phyloP scores from a whole-genome alignment of 2,888 invertebrate species.

The Cyclophora albipunctata region DNA sequence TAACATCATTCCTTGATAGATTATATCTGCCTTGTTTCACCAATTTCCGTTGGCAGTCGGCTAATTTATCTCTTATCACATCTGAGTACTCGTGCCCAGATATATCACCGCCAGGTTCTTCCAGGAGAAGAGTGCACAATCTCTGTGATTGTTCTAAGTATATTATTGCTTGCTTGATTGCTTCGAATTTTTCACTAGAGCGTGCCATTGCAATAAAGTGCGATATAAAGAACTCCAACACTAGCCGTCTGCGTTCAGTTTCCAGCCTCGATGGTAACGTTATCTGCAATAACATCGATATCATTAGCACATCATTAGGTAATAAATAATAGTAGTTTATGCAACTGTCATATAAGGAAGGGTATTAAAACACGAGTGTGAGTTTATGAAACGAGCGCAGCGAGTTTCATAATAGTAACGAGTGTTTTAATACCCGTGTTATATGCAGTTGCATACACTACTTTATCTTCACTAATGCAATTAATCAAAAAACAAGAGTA shows the following conservation, averaged over 20 bases:
- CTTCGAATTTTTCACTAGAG: constrained; percentile 77
- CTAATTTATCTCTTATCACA: constrained; percentile 70
- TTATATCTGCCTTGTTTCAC: constrained; percentile 56
- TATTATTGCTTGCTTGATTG: constrained; percentile 76
- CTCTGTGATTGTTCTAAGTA: constrained; percentile 83
- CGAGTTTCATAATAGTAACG: too few relatives aligned
- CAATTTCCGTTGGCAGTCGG: constrained; percentile 59
- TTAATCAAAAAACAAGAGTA: too few relatives aligned
- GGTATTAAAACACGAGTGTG: too few relatives aligned
- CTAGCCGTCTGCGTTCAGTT: constrained; percentile 73
- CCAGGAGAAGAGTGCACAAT: constrained; percentile 76
- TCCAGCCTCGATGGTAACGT: constrained; percentile 69
- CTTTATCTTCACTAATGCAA: too few relatives aligned
- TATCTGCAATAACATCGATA: constrained; percentile 39
- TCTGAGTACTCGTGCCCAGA: constrained; percentile 72
- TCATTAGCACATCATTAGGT: too few relatives aligned
- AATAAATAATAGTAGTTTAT: too few relatives aligned
- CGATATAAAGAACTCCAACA: constrained; percentile 81
- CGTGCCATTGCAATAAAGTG: constrained; percentile 83
- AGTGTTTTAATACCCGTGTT: too few relatives aligned
- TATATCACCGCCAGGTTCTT: constrained; percentile 71
- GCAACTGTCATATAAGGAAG: too few relatives aligned
- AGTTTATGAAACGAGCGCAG: too few relatives aligned
- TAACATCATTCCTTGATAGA: constrained; percentile 49
- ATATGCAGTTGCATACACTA: too few relatives aligned